Evolutionary conservation across 2,113 vertebrate genomes (phyloP), one percentile per base, ranked within the genome.

Genomic region (Triplophysa dalaica): DNA sequence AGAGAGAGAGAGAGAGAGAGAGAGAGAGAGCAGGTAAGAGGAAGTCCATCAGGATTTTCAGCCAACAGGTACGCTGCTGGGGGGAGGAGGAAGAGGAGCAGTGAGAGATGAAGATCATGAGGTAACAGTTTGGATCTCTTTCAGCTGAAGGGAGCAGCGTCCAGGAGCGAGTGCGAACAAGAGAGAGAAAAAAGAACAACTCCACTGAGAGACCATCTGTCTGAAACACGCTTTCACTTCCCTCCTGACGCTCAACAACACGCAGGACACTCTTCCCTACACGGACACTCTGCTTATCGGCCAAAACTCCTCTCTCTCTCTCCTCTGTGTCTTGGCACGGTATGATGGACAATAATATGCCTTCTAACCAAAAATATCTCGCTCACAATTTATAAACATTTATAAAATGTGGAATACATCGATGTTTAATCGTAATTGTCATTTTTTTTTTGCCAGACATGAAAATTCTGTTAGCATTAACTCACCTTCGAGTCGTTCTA

Each of bases 201-300:
- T 91, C 91, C 88, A 86, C 92, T 91, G 92, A 88, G 92, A 90
- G 87, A 87, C 93, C 93, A 94, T 94, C 93, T 94, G 93, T 90
- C 90, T 90, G 86, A 82, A 86, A 89, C 90, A 90, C 82, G 19
- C 70, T 78, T 43, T 76, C 81, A 54, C 82, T 77, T 78, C 65
- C 87, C 85, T 82, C 82, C 80, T 70, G 81, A 77, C 63, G 45
- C 61, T 68, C 80, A 82, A 84, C 83, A 81, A 83, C 84, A 88
- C 83, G 38, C 85, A 81, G 74, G 60, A 26, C 67, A 50, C 77
- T 45, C 75, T 4, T 60, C 24, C 41, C 58, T 19, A 52, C 66
- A 62, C 79, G 84, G 26, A 64, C 29, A 61, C 62, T 66, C 43
- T 76, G 33, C 56, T 45, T 14, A 60, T 52, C 78, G 52, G 24